Evolutionary conservation across 1,140 invertebrate genomes (phyloP).

Genomic region (Zaprionus africanus): DNA sequence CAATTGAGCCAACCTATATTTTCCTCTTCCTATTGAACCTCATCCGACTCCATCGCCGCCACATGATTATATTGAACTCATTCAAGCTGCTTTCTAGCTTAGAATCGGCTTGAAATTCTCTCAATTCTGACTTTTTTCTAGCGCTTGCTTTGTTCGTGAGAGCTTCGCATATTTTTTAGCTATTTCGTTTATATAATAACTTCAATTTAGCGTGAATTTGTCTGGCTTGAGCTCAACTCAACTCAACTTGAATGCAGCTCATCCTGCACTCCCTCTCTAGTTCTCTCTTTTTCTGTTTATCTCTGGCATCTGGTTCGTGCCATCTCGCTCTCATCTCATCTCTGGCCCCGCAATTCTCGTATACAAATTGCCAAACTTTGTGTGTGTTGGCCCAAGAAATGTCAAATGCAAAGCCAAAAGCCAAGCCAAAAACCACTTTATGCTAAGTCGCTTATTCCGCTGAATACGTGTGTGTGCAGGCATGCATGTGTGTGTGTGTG

Average conservation of each 20-base stretch:
- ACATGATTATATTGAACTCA: neutral
- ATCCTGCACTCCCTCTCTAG: neutral
- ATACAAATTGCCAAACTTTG: constrained; percentile 52
- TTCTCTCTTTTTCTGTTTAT: neutral
- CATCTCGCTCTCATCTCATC: constrained; percentile 3
- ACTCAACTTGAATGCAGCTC: constrained; percentile 15
- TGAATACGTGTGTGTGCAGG: constrained; percentile 17
- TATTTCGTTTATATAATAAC: constrained; percentile 20
- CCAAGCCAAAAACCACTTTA: constrained; percentile 58
- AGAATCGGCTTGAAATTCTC: neutral
- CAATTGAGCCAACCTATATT: too few relatives aligned
- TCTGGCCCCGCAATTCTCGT: constrained; percentile 27
- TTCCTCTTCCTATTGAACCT: too few relatives aligned
- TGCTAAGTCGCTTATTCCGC: constrained; percentile 55
- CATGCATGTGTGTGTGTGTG: constrained; percentile 5
- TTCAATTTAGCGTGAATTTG: constrained; percentile 42
- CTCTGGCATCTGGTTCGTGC: neutral
- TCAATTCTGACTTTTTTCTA: neutral
- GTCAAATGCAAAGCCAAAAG: constrained; percentile 57
- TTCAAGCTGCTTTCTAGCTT: neutral
- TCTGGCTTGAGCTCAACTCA: constrained; percentile 32
- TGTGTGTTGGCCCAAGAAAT: constrained; percentile 55
- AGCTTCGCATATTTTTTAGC: constrained; percentile 1
- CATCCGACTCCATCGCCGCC: too few relatives aligned
- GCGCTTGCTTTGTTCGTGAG: neutral